Evolutionary conservation across 2,888 invertebrate species (phyloP).

Genomic region (Tachina grossa): DNA sequence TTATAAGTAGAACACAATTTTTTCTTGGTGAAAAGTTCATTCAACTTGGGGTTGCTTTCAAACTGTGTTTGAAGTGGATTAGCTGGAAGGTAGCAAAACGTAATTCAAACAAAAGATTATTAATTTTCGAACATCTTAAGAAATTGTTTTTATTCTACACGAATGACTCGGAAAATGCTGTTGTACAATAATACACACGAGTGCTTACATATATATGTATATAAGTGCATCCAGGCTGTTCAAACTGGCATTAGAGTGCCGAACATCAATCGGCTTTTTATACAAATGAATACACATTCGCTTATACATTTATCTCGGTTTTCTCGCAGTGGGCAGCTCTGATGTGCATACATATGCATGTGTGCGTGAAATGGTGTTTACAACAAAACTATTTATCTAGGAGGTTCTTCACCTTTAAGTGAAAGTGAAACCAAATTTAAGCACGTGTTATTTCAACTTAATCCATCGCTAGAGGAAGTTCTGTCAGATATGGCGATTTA

Average conservation of each 20-base stretch:
- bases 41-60: constrained; percentile 6
- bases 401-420: constrained; percentile 60
- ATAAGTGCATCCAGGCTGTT: neutral
- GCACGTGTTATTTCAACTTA: constrained; percentile 55
- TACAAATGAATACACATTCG: no score
- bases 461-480: neutral
- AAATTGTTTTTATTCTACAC: constrained; percentile 53
- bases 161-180: constrained; percentile 11
- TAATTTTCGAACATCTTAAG: constrained; percentile 36
- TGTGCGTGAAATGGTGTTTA: no score
- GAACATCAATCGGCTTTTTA: neutral
- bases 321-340: neutral
- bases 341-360: no score
- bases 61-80: constrained; percentile 22
- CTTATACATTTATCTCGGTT: no score
- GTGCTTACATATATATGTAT: neutral
- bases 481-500: no score
- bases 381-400: neutral
- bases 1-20: neutral
- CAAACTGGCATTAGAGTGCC: no score
- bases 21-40: constrained; percentile 41
- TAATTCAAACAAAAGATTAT: constrained; percentile 39
- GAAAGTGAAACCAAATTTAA: constrained; percentile 32
- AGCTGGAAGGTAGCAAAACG: constrained; percentile 11
- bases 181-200: neutral